Conservation (phyloP, 2,888 invertebrate species). For the Lepidochitona cinerea region DNA sequence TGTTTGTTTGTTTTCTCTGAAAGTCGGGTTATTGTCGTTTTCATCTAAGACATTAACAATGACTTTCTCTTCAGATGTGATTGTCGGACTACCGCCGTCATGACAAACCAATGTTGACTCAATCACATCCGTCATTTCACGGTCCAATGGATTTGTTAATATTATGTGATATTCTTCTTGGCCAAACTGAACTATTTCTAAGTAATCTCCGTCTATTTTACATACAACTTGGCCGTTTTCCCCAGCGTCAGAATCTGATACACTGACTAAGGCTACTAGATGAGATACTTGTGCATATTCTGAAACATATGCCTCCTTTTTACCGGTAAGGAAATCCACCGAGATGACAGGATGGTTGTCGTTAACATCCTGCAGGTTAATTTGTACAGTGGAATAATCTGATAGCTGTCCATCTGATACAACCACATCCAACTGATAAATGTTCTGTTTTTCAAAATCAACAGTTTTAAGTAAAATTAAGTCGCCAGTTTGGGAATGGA, state of each 20-base stretch:
- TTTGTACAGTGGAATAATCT: neutral
- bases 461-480: neutral
- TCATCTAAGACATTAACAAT: conserved; percentile 2
- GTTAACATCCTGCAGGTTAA: conserved; percentile 77
- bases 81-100: conserved; percentile 12
- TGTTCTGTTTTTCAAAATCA: neutral
- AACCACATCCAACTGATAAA: neutral
- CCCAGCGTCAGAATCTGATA: conserved; percentile 70
- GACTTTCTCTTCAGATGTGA: neutral
- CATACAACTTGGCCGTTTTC: conserved; percentile 40
- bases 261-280: conserved; percentile 93
- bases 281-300: conserved; percentile 86
- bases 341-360: conserved; percentile 91
- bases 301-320: conserved; percentile 76
- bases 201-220: conserved; percentile 14
- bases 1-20: neutral
- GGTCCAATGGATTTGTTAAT: conserved; percentile 2
- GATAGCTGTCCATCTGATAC: neutral
- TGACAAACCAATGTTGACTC: conserved; percentile 11
- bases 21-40: conserved; percentile 11
- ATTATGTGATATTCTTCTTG: conserved; percentile 16
- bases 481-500: neutral
- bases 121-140: conserved; percentile 6
- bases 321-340: conserved; percentile 86
- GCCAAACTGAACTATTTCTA: conserved; percentile 2